Conservation (phyloP, 1,140 invertebrate species). For the Diorhabda carinulata region DNA sequence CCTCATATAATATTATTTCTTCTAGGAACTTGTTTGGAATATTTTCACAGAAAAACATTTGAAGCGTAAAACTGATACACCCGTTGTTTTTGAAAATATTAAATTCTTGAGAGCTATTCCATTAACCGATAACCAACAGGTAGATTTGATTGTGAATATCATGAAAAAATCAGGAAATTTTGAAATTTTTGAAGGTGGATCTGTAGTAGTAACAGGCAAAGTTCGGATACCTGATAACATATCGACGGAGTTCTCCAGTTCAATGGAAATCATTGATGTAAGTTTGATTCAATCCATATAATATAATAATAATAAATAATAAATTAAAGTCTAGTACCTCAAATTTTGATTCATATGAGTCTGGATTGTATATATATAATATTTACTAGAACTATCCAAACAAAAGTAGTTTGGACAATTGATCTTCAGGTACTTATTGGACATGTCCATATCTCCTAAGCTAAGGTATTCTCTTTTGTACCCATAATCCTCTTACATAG, state of each 20-base stretch:
- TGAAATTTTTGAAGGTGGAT: conserved; percentile 84
- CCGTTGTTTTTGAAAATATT: conserved; percentile 83
- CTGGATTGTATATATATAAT: too few relatives aligned
- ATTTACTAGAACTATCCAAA: too few relatives aligned
- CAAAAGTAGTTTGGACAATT: too few relatives aligned
- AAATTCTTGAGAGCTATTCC: conserved; percentile 88
- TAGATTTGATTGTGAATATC: conserved; percentile 83
- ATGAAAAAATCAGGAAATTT: conserved; percentile 84
- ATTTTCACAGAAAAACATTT: conserved; percentile 80
- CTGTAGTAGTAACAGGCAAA: conserved; percentile 71
- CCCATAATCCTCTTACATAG: too few relatives aligned
- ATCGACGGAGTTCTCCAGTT: conserved; percentile 52
- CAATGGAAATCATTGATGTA: too few relatives aligned
- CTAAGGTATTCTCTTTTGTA: too few relatives aligned
- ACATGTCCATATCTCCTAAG: too few relatives aligned
- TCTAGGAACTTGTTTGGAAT: conserved; percentile 79
- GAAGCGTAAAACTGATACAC: conserved; percentile 68
- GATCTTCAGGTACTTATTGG: too few relatives aligned
- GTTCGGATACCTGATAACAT: conserved; percentile 64
- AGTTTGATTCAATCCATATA: too few relatives aligned
- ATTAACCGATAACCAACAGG: conserved; percentile 71
- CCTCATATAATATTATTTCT: background rate
- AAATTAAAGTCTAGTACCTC: too few relatives aligned
- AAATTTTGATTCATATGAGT: too few relatives aligned
- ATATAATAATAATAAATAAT: too few relatives aligned